Evolutionary conservation across 1,140 invertebrate genomes (phyloP), one percentile per base, ranked within the genome.

Genomic region (Brachionus rubens): DNA sequence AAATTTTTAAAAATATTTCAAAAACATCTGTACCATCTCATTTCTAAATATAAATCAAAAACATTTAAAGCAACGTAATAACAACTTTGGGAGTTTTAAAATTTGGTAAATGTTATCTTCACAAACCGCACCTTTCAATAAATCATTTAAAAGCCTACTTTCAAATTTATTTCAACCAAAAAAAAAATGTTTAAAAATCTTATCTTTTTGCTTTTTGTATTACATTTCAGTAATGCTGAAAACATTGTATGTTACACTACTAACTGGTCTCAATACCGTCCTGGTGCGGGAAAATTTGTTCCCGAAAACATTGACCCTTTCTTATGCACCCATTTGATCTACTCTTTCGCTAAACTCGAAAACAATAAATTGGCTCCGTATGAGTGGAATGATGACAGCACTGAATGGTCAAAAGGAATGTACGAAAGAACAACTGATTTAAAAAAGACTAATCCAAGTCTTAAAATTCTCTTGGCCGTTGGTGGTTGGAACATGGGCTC

Each of bases 291-390:
- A 10, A 90, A 91, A 82, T 96, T 94, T 83, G 87, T 88, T 47
- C 91, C 94, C 0, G 91, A 93, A 77, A 90, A 95, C 81, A 89
- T 97, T 10, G 91, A 96, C 81, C 86, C 92, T 0, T 80, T 78
- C 19, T 89, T 96, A 0, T 98, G 94, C 82, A 96, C 92, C 0
- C 93, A 96, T 83, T 86, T 97, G 14, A 90, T 97, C 24, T 96
- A 93, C 81, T 92, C 93, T 2, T 96, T 96, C 82, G 93, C 92
- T 0, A 92, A 91, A 4, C 78, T 85, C 9, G 9, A 78, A 77
- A 40, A 62, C 81, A 26, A 80, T 82, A 81, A 91, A 94, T 79
- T 89, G 92, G 83, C 89, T 90, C 43, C 88, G 90, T 78, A 87
- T 95, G 6, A 89, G 92, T 47, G 85, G 96, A 24, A 90, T 93